Evolutionary conservation across 2,888 invertebrate species (phyloP), one percentile per base, ranked within the genome.

Genomic region (Glyphotaelius pellucidus): DNA sequence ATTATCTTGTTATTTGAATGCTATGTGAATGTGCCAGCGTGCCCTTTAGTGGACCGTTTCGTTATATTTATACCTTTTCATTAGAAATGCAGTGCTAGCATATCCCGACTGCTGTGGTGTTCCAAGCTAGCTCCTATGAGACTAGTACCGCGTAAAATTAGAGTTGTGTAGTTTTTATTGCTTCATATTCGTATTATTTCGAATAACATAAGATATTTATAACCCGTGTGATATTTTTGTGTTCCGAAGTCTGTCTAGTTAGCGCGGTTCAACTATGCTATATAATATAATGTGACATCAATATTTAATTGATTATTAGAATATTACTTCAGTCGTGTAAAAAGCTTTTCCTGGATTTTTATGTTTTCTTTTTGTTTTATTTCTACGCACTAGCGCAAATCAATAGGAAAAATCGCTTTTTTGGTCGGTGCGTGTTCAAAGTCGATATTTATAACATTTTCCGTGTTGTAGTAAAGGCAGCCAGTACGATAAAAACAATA

Each of bases 91-190:
- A 95, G 95, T 94, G 94, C 94, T 94, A 94, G 94, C 94, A 94
- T 94, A 95, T 94, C 94, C 87, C 94, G 95, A 94, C 94, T 91
- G 90, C 95, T 79, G 94, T 95, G 94, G 94, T 94, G 95, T 95
- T 35, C n/a, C 31, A 94, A 67, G 67, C 67, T 25, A 25, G 52
- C 52, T 52, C 52, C 52, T 52, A 52, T 19, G 52, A 19, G 67
- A 67, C 96, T 95, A 96, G 96, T 95, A 95, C 95, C 95, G 94
- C 95, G 94, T 94, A 95, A 95, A 95, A 95, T 95, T 95, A 95
- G 95, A 95, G 95, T 95, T 95, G 95, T 95, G 95, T 95, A 94
- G 94, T 95, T 90, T 90, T 95, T 95, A 95, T 95, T 94, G 94
- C 89, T 91, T 88, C 92, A 90, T 92, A 92, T 93, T 92, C 91